Conservation (phyloP, 2,797 vertebrate genomes). For the Naso thynnoides region DNA sequence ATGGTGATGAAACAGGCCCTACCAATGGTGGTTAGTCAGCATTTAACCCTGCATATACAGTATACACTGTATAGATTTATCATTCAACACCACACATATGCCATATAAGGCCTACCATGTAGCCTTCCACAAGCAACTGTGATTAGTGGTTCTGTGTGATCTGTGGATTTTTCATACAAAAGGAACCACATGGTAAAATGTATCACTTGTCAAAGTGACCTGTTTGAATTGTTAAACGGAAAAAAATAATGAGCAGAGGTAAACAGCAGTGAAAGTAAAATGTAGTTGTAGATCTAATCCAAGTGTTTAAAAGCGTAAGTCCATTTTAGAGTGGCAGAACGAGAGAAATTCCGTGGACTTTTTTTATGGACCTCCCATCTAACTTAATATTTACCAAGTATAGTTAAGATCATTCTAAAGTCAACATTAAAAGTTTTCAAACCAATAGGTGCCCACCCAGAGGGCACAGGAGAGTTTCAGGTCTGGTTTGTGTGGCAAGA, state of each 20-base stretch:
- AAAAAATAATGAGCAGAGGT: neutral
- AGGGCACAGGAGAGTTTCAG: too few relatives aligned
- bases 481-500: too few relatives aligned
- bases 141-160: too few relatives aligned
- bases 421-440: too few relatives aligned
- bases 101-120: neutral
- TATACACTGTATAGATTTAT: neutral
- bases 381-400: too few relatives aligned
- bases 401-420: too few relatives aligned
- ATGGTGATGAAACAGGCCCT: neutral
- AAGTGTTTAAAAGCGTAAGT: neutral
- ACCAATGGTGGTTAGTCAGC: neutral
- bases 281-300: neutral
- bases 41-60: neutral
- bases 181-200: neutral
- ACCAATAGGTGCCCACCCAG: too few relatives aligned
- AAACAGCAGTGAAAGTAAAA: too few relatives aligned
- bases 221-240: neutral
- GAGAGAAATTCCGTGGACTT: neutral
- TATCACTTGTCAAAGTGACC: neutral
- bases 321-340: neutral
- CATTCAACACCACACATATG: slow-evolving; percentile 3
- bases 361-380: too few relatives aligned
- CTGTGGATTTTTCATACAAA: neutral
- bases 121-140: neutral